Conservation (phyloP, 2,888 invertebrate genomes). For the Lycia hirtaria region DNA sequence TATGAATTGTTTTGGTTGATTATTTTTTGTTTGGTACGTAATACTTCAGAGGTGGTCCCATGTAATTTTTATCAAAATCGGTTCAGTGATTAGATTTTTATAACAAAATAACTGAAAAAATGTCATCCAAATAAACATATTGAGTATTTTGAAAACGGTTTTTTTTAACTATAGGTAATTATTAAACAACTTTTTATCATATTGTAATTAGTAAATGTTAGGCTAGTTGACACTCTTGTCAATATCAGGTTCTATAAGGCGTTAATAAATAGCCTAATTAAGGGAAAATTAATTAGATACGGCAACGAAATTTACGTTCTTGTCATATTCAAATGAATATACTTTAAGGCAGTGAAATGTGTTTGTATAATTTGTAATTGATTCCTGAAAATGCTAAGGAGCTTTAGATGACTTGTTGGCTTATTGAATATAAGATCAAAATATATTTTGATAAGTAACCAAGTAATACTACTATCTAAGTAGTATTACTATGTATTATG, state of each 20-base stretch:
- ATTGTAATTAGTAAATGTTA: background rate
- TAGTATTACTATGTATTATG: too few relatives aligned
- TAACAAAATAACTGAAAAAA: too few relatives aligned
- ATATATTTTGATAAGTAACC: too few relatives aligned
- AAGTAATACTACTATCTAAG: too few relatives aligned
- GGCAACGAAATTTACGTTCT: slow-evolving; percentile 9
- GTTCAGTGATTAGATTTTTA: too few relatives aligned
- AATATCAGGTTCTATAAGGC: slow-evolving; percentile 22
- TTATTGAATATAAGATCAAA: background rate
- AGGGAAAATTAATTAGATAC: slow-evolving; percentile 34
- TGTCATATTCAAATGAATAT: slow-evolving; percentile 4
- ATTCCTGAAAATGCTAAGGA: background rate
- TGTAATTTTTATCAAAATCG: too few relatives aligned
- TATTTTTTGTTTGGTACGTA: too few relatives aligned
- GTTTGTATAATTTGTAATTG: background rate
- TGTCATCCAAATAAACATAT: too few relatives aligned
- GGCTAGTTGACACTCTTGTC: slow-evolving; percentile 20
- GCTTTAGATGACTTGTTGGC: background rate
- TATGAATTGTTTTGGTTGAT: too few relatives aligned
- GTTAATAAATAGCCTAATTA: slow-evolving; percentile 25
- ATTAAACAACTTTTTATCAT: background rate
- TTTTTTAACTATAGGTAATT: too few relatives aligned
- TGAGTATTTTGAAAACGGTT: too few relatives aligned
- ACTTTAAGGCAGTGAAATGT: background rate
- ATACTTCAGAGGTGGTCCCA: too few relatives aligned